Conservation (phyloP, 2,888 invertebrate genomes). For the Meiosimyza decipiens region DNA sequence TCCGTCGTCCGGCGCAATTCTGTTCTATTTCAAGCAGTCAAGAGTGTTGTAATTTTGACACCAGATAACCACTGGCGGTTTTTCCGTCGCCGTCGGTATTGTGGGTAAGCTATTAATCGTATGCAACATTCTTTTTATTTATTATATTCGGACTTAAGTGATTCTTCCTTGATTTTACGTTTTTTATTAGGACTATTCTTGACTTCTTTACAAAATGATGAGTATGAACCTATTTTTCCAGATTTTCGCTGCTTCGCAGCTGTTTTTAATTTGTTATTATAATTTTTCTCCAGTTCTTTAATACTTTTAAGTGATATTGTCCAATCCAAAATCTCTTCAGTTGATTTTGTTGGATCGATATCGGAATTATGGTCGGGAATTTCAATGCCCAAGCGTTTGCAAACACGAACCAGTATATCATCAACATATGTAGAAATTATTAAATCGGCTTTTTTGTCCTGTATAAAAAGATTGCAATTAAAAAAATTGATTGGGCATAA, state of each 20-base stretch:
- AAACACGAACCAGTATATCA: conserved; percentile 79
- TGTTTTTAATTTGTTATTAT: conserved; percentile 64
- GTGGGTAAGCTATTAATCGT: no score
- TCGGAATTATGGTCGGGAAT: conserved; percentile 77
- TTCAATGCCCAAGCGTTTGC: conserved; percentile 78
- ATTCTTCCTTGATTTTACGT: conserved; percentile 38
- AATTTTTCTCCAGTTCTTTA: conserved; percentile 73
- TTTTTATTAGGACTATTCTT: conserved; percentile 43
- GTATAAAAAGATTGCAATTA: conserved; percentile 36
- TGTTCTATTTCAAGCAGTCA: no score
- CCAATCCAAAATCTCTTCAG: conserved; percentile 72
- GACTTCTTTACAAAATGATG: conserved; percentile 33
- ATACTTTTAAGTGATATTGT: conserved; percentile 74
- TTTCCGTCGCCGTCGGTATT: no score
- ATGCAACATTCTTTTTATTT: no score
- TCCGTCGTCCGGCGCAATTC: no score
- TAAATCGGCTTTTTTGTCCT: conserved; percentile 92
- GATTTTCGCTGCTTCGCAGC: conserved; percentile 50
- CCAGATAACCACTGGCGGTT: no score
- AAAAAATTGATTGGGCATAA: conserved; percentile 8
- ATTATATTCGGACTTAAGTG: no score
- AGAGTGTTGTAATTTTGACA: no score
- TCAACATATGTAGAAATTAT: conserved; percentile 92
- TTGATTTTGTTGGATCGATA: conserved; percentile 75
- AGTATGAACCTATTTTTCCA: conserved; percentile 44